Evolutionary conservation across 37 sponge, comb jelly and placozoan species (phyloP), one percentile per base, ranked within the genome.

Genomic region (Cliona cf. orientalis): DNA sequence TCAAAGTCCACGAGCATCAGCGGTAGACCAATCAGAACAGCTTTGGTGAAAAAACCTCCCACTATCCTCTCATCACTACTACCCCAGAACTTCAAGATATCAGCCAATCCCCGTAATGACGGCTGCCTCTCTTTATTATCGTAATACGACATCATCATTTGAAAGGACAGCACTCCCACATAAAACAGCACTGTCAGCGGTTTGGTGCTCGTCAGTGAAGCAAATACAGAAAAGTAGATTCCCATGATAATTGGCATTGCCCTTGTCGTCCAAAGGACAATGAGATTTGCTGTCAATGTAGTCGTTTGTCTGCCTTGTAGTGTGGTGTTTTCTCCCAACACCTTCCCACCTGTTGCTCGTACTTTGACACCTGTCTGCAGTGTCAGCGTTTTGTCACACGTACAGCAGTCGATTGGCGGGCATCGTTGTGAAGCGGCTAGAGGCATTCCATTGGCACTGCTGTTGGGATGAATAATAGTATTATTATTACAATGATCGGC

Each of bases 241-340:
- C 77, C 77, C 33, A 61, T 76, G 21, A 61, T 42, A 3, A 76
- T 7, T 21, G 77, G 77, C 44, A 22, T n/a, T 25, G 61, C 63
- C 63, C 63, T 61, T 28, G 6, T 32, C 11, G 55, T n/a, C 29
- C 41, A 25, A 44, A 32, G 28, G 1, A 25, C 28, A 12, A 61
- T 7, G 23, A 61, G 63, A 6, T 25, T 25, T 12, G 63, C 5
- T 25, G 63, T n/a, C 17, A 6, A 25, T 28, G 11, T 17, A 19
- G 55, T 49, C n/a, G n/a, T n/a, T n/a, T n/a, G n/a, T n/a, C n/a
- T n/a, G n/a, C n/a, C n/a, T n/a, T n/a, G n/a, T n/a, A n/a, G n/a
- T n/a, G n/a, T n/a, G n/a, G n/a, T n/a, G n/a, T n/a, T n/a, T n/a
- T n/a, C n/a, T n/a, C n/a, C n/a, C n/a, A n/a, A n/a, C n/a, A n/a